Base-by-base conservation (phyloP, 2,797 vertebrate species). In the Remorina albescens region DNA sequence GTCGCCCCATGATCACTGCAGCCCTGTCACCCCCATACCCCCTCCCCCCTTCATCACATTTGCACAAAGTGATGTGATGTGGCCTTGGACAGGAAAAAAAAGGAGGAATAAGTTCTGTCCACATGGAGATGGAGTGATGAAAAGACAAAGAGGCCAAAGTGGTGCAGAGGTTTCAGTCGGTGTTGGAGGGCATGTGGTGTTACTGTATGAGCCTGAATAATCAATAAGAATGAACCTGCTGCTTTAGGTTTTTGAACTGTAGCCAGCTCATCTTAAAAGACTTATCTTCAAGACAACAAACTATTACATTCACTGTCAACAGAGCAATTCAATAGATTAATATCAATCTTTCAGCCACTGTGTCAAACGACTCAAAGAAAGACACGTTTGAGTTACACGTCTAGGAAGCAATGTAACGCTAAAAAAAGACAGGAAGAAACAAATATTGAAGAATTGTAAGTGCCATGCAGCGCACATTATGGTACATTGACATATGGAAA, bases 1-100 rank as follows among this genome's bases (percentile, higher is more conserved):
- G 86, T 66, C 88, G 86, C 86, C 78, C 73, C 68, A 47, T 84
- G 85, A 88, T 89, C 83, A 83, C 69, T 1, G 37, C 54, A 63
- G 61, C 83, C 66, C 86, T 85, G 82, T 85, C 86, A 82, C 74
- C 81, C 60, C 44, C n/a, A n/a, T n/a, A 49, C 76, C 62, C 67
- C 84, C 76, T 83, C 64, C 54, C 49, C 75, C 23, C 25, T 49
- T 64, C 57, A 53, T 79, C 67, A 36, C 72, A 67, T 58, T 70
- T 44, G 32, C 72, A 68, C 19, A 68, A 64, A 69, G 55, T 57
- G 72, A 82, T 67, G 74, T 69, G 51, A 80, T 72, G 76, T 50
- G 71, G 63, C 36, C 50, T 23, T 23, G 30, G 44, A 59, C 41
- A 28, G 26, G 54, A 49, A 46, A 39, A 59, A 47, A 47, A 47